Percentiles rank a stretch among this genome's conserved stretches.
These are phyloP conservation scores for Protaetia brevitarsis DNA, from an alignment of 1,140 invertebrate species.

Conservation along the genomic window DNA sequence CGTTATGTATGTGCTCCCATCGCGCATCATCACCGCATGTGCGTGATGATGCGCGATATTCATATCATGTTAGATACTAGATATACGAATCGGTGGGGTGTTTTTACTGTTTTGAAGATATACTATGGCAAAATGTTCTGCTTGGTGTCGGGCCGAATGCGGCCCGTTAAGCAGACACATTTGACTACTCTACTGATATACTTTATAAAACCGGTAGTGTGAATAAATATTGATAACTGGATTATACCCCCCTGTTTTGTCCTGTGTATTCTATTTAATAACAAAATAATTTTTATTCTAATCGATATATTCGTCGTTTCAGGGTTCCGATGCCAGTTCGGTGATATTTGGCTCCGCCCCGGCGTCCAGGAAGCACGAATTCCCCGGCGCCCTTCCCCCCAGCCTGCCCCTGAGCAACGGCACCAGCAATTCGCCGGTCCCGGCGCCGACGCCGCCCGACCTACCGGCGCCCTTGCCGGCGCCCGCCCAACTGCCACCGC, in stretches of 20 bases:
- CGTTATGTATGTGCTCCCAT: neutral
- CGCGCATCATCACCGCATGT: neutral
- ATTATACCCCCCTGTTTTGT: too few species aligned
- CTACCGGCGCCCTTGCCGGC: constrained; percentile 55
- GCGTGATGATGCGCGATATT: neutral
- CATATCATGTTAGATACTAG: neutral
- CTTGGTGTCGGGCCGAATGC: too few species aligned
- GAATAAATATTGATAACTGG: too few species aligned
- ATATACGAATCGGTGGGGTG: too few species aligned
- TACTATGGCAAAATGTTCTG: too few species aligned
- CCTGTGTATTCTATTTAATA: neutral
- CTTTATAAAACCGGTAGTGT: too few species aligned
- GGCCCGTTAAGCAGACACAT: too few species aligned
- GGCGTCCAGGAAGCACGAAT: constrained; percentile 56
- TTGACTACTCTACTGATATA: too few species aligned
- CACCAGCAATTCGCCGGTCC: constrained; percentile 43
- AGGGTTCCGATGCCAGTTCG: constrained; percentile 67
- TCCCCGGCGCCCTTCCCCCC: constrained; percentile 51
- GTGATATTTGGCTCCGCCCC: constrained; percentile 70
- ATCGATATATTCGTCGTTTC: neutral
- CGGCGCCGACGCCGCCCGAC: constrained; percentile 45
- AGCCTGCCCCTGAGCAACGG: constrained; percentile 45
- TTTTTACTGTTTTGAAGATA: too few species aligned
- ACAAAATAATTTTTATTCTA: neutral
- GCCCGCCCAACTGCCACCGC: constrained; percentile 50